Percentiles rank a stretch among this genome's conserved stretches.
Conservation (phyloP, 2,888 invertebrate genomes). For the Rhamphomyia laevipes region DNA sequence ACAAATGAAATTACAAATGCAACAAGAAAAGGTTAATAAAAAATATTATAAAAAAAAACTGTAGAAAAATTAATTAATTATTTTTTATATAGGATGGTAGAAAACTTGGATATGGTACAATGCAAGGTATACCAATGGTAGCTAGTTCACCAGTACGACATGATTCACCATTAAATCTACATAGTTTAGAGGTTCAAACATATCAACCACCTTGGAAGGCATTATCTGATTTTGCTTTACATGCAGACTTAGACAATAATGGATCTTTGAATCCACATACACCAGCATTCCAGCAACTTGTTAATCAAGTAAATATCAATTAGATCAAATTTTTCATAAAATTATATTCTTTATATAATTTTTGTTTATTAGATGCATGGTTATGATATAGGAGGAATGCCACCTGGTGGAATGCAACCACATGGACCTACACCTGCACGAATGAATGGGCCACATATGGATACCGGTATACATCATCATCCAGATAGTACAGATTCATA, state of each 20-base stretch:
- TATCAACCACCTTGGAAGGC: slow-evolving; percentile 98
- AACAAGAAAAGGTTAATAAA: slow-evolving; percentile 80
- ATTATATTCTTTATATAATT: background rate
- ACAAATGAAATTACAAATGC: slow-evolving; percentile 94
- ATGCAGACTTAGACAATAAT: slow-evolving; percentile 72
- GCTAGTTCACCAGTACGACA: slow-evolving; percentile 88
- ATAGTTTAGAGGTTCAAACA: slow-evolving; percentile 74
- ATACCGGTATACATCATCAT: slow-evolving; percentile 48
- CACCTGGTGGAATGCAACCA: slow-evolving; percentile 34
- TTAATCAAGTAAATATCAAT: slow-evolving; percentile 65
- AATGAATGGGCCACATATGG: slow-evolving; percentile 45
- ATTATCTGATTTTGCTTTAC: slow-evolving; percentile 87
- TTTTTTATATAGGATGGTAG: slow-evolving; percentile 77
- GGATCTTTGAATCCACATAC: slow-evolving; percentile 69
- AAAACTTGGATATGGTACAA: slow-evolving; percentile 83
- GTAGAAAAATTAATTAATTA: slow-evolving; percentile 4
- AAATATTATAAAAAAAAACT: background rate
- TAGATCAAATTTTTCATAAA: slow-evolving; percentile 7
- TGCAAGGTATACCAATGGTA: slow-evolving; percentile 97
- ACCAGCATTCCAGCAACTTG: slow-evolving; percentile 92
- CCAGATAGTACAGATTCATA: slow-evolving; percentile 76
- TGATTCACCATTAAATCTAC: slow-evolving; percentile 75
- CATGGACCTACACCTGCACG: slow-evolving; percentile 47
- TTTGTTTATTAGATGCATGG: slow-evolving; percentile 69
- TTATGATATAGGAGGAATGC: slow-evolving; percentile 59